Conservation (phyloP, 2,888 invertebrate genomes). For the Cylindroiulus punctatus region DNA sequence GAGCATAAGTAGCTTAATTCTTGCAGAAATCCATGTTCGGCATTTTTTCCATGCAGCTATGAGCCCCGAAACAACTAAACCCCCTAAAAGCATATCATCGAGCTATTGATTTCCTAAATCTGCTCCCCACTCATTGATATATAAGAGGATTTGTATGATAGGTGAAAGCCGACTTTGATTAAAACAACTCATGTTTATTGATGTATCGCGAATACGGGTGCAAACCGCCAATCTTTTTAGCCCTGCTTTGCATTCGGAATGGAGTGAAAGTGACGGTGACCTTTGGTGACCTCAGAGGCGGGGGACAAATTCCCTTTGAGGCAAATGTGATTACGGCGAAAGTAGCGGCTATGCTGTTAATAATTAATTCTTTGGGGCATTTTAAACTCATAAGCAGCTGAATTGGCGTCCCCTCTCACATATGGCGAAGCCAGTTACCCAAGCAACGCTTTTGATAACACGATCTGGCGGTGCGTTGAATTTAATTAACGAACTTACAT, state of each 20-base stretch:
- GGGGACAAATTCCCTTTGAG: constrained; percentile 15
- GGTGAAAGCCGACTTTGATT: constrained; percentile 20
- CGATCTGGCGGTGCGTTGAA: constrained; percentile 32
- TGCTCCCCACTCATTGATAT: constrained; percentile 1
- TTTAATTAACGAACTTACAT: constrained; percentile 19
- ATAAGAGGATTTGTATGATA: constrained; percentile 11
- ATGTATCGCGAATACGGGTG: neutral
- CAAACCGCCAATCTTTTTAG: constrained; percentile 17
- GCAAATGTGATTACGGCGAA: constrained; percentile 19
- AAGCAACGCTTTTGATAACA: constrained; percentile 30
- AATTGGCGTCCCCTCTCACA: constrained; percentile 3
- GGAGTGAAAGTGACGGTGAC: neutral
- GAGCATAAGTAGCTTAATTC: neutral
- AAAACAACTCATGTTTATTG: constrained; percentile 26
- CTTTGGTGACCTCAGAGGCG: constrained; percentile 2
- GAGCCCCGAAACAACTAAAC: neutral
- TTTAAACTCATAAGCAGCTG: constrained; percentile 6
- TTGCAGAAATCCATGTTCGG: neutral
- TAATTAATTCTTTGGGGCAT: constrained; percentile 32
- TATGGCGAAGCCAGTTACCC: constrained; percentile 14
- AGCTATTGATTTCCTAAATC: neutral
- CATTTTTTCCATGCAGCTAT: neutral
- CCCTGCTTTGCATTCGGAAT: constrained; percentile 7
- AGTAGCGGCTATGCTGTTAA: constrained; percentile 8
- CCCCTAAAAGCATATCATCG: neutral